Conservation (phyloP, 1,140 invertebrate genomes). For the Drosophila pallidifrons region DNA sequence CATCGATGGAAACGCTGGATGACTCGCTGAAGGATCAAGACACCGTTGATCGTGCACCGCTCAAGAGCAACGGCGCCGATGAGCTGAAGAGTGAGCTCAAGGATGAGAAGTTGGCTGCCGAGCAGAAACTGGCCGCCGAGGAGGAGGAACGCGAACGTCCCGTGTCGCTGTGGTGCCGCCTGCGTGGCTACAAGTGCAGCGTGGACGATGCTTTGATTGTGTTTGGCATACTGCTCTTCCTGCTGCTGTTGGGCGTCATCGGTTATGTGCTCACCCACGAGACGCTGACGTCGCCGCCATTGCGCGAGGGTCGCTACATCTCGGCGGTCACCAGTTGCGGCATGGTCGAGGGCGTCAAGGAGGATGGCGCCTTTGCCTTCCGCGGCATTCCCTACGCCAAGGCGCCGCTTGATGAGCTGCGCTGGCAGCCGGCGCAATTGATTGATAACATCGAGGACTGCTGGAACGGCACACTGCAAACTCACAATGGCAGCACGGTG, state of each 20-base stretch:
- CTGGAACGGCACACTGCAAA: constrained; percentile 91
- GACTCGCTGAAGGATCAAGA: constrained; percentile 86
- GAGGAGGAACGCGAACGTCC: constrained; percentile 78
- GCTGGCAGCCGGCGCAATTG: constrained; percentile 90
- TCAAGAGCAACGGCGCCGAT: constrained; percentile 86
- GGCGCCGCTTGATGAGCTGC: constrained; percentile 89
- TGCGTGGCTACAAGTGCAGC: constrained; percentile 77
- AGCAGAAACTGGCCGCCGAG: constrained; percentile 68
- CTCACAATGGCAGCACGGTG: constrained; percentile 88
- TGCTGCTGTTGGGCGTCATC: constrained; percentile 89
- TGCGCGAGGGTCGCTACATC: constrained; percentile 90
- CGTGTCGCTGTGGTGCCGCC: constrained; percentile 66
- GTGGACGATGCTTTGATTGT: constrained; percentile 86
- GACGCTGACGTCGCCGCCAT: constrained; percentile 84
- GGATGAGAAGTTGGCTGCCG: constrained; percentile 63
- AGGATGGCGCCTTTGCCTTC: constrained; percentile 92
- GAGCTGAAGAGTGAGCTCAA: constrained; percentile 87
- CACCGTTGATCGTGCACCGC: constrained; percentile 82
- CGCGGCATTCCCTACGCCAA: constrained; percentile 94
- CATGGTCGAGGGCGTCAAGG: constrained; percentile 90
- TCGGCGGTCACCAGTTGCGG: constrained; percentile 92
- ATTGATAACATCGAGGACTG: constrained; percentile 89
- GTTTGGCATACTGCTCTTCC: constrained; percentile 86
- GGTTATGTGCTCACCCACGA: constrained; percentile 87
- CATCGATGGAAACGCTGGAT: constrained; percentile 91